Evolutionary conservation across 1,140 invertebrate genomes (phyloP).

Genomic region (Ylistrum balloti): DNA sequence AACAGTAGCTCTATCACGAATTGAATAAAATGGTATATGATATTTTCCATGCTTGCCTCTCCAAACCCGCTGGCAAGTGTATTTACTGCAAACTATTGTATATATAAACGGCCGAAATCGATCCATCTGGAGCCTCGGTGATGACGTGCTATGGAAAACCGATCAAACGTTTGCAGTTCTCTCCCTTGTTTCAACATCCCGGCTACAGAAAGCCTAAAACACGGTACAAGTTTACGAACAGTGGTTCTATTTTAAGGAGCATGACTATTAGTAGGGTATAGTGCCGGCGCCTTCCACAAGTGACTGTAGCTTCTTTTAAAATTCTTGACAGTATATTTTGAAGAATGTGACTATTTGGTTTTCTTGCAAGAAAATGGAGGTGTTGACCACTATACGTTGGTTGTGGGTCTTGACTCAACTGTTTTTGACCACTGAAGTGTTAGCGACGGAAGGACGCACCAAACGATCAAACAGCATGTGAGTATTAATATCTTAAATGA

Average conservation of each 20-base stretch:
- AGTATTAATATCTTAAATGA: neutral
- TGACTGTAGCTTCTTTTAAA: neutral
- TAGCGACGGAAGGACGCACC: neutral
- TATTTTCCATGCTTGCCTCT: neutral
- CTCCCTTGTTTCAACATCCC: constrained; percentile 23
- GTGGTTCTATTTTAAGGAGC: constrained; percentile 16
- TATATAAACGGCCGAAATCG: constrained; percentile 26
- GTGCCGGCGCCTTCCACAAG: neutral
- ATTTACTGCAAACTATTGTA: constrained; percentile 20
- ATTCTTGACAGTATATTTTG: neutral
- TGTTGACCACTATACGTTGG: neutral
- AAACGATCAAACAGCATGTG: neutral
- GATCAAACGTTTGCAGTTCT: neutral
- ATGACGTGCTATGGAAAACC: constrained; percentile 27
- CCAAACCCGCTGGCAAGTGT: neutral
- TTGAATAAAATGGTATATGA: constrained; percentile 40
- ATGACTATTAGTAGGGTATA: neutral
- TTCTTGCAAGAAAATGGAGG: neutral
- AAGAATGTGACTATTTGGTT: neutral
- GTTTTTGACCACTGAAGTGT: neutral
- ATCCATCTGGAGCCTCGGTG: constrained; percentile 18
- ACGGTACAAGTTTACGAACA: neutral
- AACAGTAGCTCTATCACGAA: constrained; percentile 18
- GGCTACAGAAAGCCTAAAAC: neutral
- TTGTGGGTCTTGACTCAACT: neutral